Percentiles rank a stretch among this genome's conserved stretches.
These are phyloP conservation scores for Sparidentex hasta DNA, from an alignment of 2,797 vertebrate genomes.

Conservation along the genomic window DNA sequence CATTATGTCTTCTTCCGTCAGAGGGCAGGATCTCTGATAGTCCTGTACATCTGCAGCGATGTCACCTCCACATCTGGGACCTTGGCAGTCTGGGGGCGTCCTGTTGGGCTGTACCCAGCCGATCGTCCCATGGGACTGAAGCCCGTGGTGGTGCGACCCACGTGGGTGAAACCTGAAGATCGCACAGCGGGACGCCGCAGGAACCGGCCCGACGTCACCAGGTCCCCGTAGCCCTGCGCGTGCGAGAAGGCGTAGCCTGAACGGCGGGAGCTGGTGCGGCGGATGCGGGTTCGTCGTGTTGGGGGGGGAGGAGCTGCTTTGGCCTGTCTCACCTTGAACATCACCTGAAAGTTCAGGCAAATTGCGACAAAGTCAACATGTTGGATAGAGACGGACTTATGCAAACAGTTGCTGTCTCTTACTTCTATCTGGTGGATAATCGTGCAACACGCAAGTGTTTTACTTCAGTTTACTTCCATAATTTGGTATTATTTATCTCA, in stretches of 20 bases:
- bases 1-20: conserved; percentile 46
- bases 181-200: conserved; percentile 78
- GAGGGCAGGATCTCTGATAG: conserved; percentile 61
- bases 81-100: conserved; percentile 66
- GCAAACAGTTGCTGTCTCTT: background rate
- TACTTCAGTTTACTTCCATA: too few species aligned
- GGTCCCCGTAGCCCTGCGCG: conserved; percentile 92
- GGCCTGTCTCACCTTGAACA: conserved; percentile 87
- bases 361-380: background rate
- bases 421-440: background rate
- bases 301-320: conserved; percentile 83
- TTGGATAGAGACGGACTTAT: background rate
- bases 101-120: conserved; percentile 85
- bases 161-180: conserved; percentile 66
- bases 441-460: too few species aligned
- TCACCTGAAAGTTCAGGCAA: conserved; percentile 83
- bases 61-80: conserved; percentile 75
- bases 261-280: conserved; percentile 86
- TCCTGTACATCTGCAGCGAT: conserved; percentile 84
- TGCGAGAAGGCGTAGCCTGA: conserved; percentile 98
- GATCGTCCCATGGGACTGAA: conserved; percentile 85
- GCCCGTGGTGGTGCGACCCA: conserved; percentile 67
- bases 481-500: too few species aligned
- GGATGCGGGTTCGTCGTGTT: conserved; percentile 75
- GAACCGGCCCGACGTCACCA: conserved; percentile 93